phyloP scores from a whole-genome alignment of 53 echinoderm and acorn worm species.

The Actinopyga echinites region DNA sequence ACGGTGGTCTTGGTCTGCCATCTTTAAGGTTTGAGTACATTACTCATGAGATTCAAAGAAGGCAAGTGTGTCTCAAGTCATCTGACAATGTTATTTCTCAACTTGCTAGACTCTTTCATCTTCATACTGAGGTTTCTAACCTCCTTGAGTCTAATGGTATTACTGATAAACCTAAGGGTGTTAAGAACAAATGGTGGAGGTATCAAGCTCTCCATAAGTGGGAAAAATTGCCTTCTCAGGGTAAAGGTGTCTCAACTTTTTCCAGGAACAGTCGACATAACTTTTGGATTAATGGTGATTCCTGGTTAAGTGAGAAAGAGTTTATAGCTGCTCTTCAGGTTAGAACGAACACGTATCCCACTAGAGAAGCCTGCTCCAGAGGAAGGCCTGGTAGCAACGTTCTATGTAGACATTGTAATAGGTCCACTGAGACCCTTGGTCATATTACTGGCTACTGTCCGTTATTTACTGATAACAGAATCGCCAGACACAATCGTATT shows the following conservation, averaged over 20 bases:
- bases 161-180: no score
- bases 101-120: neutral
- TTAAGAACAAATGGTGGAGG: neutral
- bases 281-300: neutral
- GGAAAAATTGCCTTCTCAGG: neutral
- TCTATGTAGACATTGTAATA: neutral
- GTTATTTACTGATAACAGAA: neutral
- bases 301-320: neutral
- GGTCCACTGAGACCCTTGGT: neutral
- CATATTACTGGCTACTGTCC: slow-evolving; percentile 6
- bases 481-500: neutral
- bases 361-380: neutral
- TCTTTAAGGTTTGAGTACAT: neutral
- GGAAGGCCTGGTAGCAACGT: neutral
- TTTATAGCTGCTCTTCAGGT: neutral
- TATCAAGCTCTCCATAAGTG: neutral
- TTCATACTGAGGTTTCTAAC: neutral
- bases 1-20: neutral
- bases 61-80: neutral
- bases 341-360: neutral
- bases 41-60: neutral
- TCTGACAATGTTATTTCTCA: neutral
- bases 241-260: neutral
- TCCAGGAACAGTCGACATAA: neutral
- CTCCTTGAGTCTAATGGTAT: neutral